These are phyloP conservation scores for Nemoura dubitans DNA, from an alignment of 2,888 invertebrate species.

Conservation along the genomic window DNA sequence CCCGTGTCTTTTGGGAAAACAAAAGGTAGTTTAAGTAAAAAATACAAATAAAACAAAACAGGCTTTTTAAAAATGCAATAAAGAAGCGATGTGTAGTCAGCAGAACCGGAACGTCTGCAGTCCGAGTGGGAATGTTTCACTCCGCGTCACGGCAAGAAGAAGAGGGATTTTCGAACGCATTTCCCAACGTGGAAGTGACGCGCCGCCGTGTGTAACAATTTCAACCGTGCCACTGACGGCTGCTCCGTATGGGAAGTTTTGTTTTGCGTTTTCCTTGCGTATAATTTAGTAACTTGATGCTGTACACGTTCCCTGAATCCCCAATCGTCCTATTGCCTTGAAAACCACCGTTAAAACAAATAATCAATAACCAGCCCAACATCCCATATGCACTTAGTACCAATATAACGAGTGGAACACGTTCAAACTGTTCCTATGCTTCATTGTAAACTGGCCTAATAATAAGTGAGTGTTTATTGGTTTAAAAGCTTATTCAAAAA, in stretches of 20 bases:
- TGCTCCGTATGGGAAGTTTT: neutral
- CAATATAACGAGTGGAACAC: too few species aligned
- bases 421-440: too few species aligned
- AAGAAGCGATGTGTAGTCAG: neutral
- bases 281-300: too few species aligned
- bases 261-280: neutral
- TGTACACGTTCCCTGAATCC: too few species aligned
- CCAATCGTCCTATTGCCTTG: too few species aligned
- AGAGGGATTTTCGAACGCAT: slow-evolving; percentile 4
- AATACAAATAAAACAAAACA: neutral
- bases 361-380: too few species aligned
- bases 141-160: neutral
- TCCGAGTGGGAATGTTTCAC: neutral
- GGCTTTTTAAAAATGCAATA: slow-evolving; percentile 13
- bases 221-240: neutral
- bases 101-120: neutral
- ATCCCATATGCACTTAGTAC: too few species aligned
- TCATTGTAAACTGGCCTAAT: too few species aligned
- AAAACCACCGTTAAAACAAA: too few species aligned
- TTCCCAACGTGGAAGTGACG: neutral
- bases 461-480: too few species aligned
- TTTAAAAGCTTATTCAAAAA: too few species aligned
- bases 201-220: neutral
- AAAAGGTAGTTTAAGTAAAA: slow-evolving; percentile 7
- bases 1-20: neutral